Evolutionary conservation across 2,797 vertebrate species (phyloP).

Genomic region (Lacerta bilineata): DNA sequence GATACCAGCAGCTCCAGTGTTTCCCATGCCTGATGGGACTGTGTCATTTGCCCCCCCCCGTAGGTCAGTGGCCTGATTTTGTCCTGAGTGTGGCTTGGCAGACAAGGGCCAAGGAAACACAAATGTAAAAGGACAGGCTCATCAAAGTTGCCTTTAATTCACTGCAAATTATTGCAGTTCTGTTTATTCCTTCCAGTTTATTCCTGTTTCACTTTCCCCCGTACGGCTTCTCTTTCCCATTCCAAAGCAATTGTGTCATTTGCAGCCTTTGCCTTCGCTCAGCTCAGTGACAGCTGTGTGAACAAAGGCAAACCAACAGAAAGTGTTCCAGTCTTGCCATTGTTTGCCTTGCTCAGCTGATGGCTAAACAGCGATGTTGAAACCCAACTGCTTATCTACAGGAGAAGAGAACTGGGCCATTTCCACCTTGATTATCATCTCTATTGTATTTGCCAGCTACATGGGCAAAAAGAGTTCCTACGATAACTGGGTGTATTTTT

Average conservation of each 20-base stretch:
- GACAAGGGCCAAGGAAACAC: conserved; percentile 38
- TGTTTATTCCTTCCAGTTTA: conserved; percentile 47
- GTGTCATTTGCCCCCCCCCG: neutral
- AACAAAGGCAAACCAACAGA: conserved; percentile 48
- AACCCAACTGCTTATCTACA: neutral
- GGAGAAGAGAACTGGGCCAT: neutral
- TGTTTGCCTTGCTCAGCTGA: conserved; percentile 4
- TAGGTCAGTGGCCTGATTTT: conserved; percentile 57
- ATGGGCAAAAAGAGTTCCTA: neutral
- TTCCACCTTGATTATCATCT: neutral
- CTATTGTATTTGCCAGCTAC: neutral
- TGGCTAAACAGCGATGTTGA: neutral
- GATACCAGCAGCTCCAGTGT: conserved; percentile 12
- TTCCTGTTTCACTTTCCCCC: conserved; percentile 41
- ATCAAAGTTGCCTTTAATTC: conserved; percentile 58
- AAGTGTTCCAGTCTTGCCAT: conserved; percentile 37
- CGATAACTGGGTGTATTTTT: neutral
- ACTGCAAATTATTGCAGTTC: conserved; percentile 55
- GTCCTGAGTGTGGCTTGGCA: conserved; percentile 57
- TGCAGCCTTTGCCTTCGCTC: conserved; percentile 34
- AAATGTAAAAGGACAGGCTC: conserved; percentile 49
- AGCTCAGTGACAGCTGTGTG: conserved; percentile 40
- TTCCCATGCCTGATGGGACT: conserved; percentile 8
- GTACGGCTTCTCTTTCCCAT: conserved; percentile 37
- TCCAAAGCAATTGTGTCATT: conserved; percentile 33